Percentiles rank a stretch among this genome's conserved stretches.
These are phyloP conservation scores for Steinernema scapterisci DNA, from an alignment of 2,888 invertebrate genomes.

Conservation along the genomic window DNA sequence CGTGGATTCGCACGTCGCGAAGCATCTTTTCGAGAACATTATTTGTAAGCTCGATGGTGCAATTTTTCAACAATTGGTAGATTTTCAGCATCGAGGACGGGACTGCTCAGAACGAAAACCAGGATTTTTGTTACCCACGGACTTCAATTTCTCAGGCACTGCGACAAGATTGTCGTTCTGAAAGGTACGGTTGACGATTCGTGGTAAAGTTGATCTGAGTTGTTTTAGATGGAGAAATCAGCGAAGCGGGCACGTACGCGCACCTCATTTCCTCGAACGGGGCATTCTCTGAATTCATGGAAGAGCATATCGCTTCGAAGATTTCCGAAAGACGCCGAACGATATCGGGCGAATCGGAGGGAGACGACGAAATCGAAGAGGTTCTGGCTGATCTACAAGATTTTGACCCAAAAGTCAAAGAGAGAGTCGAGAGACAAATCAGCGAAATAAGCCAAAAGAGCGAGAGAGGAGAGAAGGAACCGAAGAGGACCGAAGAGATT, in stretches of 20 bases:
- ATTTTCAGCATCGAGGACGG: constrained; percentile 34
- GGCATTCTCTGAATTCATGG: constrained; percentile 71
- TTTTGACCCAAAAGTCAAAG: constrained; percentile 46
- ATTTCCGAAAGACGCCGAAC: constrained; percentile 43
- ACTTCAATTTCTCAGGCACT: constrained; percentile 40
- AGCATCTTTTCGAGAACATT: constrained; percentile 43
- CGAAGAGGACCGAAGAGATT: not conserved
- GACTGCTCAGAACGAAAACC: constrained; percentile 38
- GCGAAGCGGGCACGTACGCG: not conserved
- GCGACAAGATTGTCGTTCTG: constrained; percentile 45
- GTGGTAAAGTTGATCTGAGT: not conserved
- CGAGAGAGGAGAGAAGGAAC: not conserved
- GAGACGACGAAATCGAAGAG: constrained; percentile 34
- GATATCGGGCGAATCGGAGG: too few relatives aligned
- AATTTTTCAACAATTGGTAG: too few relatives aligned
- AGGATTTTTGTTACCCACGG: constrained; percentile 49
- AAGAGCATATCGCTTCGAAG: constrained; percentile 55
- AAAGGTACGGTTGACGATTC: constrained; percentile 37
- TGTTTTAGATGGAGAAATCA: constrained; percentile 32
- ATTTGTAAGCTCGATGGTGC: constrained; percentile 33
- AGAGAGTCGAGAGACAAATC: not conserved
- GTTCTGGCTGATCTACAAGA: constrained; percentile 40
- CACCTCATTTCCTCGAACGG: constrained; percentile 77
- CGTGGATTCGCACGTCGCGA: constrained; percentile 76
- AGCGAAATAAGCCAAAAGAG: not conserved